Evolutionary conservation across 2,888 invertebrate genomes (phyloP), one percentile per base, ranked within the genome.

Genomic region (Alviniconcha strummeri): DNA sequence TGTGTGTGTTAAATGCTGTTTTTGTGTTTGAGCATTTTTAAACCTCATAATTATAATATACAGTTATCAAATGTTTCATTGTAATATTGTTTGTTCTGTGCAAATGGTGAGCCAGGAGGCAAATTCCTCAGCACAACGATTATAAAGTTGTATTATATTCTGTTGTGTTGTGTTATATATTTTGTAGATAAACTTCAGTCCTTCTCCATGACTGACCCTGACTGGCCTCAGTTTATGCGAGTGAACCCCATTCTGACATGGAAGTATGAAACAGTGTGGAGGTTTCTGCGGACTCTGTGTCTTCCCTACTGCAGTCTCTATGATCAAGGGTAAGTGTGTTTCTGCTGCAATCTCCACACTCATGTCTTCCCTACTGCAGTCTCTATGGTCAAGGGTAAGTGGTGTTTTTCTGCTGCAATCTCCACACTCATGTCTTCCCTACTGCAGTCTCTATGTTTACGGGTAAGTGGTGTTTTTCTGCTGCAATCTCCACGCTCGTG

Each of bases 251-350:
- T 99, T 19, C 94, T 99, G n/a, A 96, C 97, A 90, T 99, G 99
- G 99, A 95, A 95, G 13, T 99, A 98, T 93, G 95, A 95, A 56
- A 96, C 98, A 91, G 96, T 99, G 85, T 99, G 99, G 99, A 95
- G 95, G 83, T 98, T 98, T 92, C 95, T 99, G 7, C 94, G 97
- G 54, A 94, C 95, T 75, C 95, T 96, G 81, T 95, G 96, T 85
- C 96, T 99, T 83, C 97, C 98, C 54, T 99, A 99, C 92, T 99
- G 99, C 93, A 95, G 95, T 67, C 95, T 99, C 0, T 99, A 99
- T 93, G 97, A 99, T 93, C 94, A 95, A 92, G 99, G 99, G 94
- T 97, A 94, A 94, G 94, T 89, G 13, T 54, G 52, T 57, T 5
- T 52, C 54, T 71, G 72, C 13, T 7, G 77, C 9, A 57, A 0